Percentiles rank a stretch among this genome's conserved stretches.
Conservation (phyloP, 2,113 vertebrate genomes). For the Ailuropoda melanoleuca region DNA sequence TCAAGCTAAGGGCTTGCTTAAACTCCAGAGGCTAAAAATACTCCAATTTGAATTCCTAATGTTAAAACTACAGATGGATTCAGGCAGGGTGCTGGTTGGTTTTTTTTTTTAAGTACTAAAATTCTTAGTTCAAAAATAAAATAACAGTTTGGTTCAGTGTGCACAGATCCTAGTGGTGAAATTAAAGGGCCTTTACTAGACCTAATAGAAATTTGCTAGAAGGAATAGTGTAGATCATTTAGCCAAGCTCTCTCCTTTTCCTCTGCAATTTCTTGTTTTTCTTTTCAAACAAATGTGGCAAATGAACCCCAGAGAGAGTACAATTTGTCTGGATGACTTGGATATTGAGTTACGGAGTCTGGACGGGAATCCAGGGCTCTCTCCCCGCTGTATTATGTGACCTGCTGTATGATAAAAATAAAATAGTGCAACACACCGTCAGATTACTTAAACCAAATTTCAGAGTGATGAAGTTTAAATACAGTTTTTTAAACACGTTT, state of each 20-base stretch:
- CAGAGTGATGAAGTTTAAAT: neutral
- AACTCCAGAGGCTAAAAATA: slow-evolving; percentile 49
- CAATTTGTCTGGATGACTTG: slow-evolving; percentile 42
- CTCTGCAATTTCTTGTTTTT: neutral
- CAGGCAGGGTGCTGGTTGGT: neutral
- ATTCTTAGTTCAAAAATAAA: slow-evolving; percentile 51
- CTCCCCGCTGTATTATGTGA: slow-evolving; percentile 48
- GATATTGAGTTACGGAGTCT: slow-evolving; percentile 50
- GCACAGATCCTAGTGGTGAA: neutral
- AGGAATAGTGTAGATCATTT: slow-evolving; percentile 6
- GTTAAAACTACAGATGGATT: slow-evolving; percentile 28
- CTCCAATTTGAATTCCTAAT: slow-evolving; percentile 48
- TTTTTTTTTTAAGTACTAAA: slow-evolving; percentile 30
- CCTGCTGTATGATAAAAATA: slow-evolving; percentile 65
- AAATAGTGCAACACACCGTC: slow-evolving; percentile 21
- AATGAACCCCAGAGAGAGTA: slow-evolving; percentile 34
- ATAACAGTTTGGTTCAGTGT: slow-evolving; percentile 36
- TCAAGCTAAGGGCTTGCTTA: slow-evolving; percentile 28
- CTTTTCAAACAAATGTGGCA: slow-evolving; percentile 39
- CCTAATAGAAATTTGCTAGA: slow-evolving; percentile 48
- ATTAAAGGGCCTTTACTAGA: slow-evolving; percentile 44
- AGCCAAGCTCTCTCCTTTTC: slow-evolving; percentile 9
- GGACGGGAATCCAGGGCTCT: slow-evolving; percentile 5
- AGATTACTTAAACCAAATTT: slow-evolving; percentile 24
- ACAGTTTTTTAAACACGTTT: slow-evolving; percentile 36